These are phyloP conservation scores for Acridotheres tristis DNA, from an alignment of 2,797 vertebrate species.

Conservation along the genomic window DNA sequence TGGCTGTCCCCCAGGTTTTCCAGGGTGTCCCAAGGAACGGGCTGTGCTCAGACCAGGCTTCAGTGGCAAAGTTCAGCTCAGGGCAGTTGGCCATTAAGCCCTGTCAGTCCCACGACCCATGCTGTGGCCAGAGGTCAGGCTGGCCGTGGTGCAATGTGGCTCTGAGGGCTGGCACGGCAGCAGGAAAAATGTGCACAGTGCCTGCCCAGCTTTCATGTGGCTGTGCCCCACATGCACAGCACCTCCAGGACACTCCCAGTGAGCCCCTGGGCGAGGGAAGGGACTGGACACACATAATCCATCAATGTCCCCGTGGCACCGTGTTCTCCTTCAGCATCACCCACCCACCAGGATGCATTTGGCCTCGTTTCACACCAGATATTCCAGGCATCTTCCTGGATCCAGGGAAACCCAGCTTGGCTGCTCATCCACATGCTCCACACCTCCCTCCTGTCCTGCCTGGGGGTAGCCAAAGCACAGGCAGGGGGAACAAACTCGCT, in stretches of 20 bases:
- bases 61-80: not conserved
- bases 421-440: not conserved
- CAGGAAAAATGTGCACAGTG: rapidly evolving
- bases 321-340: not conserved
- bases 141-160: rapidly evolving
- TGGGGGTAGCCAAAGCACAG: not conserved
- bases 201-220: not conserved
- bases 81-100: not conserved
- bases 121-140: not conserved
- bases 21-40: rapidly evolving
- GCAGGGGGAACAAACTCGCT: not conserved
- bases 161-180: rapidly evolving
- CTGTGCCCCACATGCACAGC: not conserved
- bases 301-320: rapidly evolving
- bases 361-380: rapidly evolving
- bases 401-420: not conserved
- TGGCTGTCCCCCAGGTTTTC: not conserved
- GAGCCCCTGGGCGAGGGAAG: not conserved
- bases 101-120: rapidly evolving
- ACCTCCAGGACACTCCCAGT: not conserved
- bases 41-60: not conserved
- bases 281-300: not conserved
- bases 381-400: rapidly evolving
- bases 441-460: rapidly evolving
- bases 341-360: not conserved